Evolutionary conservation across 2,888 invertebrate genomes (phyloP).

Genomic region (Trisateles emortualis): DNA sequence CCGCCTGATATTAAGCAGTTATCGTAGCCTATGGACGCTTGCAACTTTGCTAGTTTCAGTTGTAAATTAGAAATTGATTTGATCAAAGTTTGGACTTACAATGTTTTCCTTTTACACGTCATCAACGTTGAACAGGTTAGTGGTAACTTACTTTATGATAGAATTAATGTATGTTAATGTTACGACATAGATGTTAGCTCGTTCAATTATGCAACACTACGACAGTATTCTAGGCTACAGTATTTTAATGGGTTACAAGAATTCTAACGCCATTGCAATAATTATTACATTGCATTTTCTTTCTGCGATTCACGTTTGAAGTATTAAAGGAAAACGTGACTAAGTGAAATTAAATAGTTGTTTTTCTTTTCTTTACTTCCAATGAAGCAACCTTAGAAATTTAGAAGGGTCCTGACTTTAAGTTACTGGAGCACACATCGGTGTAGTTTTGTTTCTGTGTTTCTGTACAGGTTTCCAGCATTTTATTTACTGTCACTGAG

Average conservation of each 20-base stretch:
- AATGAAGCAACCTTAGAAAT: too few species aligned
- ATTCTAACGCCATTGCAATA: constrained; percentile 6
- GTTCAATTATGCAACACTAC: constrained; percentile 4
- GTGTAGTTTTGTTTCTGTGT: too few species aligned
- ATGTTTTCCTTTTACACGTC: background rate
- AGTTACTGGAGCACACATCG: too few species aligned
- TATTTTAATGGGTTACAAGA: constrained; percentile 9
- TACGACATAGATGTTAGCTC: constrained; percentile 2
- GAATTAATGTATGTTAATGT: background rate
- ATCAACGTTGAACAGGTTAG: background rate
- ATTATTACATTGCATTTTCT: constrained; percentile 9
- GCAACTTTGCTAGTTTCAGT: too few species aligned
- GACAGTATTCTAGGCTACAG: constrained; percentile 6
- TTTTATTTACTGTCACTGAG: too few species aligned
- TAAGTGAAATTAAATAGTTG: too few species aligned
- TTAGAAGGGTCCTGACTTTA: too few species aligned
- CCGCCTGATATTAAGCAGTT: too few species aligned
- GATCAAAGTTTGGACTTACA: background rate
- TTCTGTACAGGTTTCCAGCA: too few species aligned
- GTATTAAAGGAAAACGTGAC: too few species aligned
- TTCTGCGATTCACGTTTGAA: background rate
- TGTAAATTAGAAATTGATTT: too few species aligned
- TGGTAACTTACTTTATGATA: background rate
- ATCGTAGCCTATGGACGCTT: too few species aligned
- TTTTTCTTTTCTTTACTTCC: background rate